Conservation (phyloP, 2,113 vertebrate genomes). For the Alligator sinensis region DNA sequence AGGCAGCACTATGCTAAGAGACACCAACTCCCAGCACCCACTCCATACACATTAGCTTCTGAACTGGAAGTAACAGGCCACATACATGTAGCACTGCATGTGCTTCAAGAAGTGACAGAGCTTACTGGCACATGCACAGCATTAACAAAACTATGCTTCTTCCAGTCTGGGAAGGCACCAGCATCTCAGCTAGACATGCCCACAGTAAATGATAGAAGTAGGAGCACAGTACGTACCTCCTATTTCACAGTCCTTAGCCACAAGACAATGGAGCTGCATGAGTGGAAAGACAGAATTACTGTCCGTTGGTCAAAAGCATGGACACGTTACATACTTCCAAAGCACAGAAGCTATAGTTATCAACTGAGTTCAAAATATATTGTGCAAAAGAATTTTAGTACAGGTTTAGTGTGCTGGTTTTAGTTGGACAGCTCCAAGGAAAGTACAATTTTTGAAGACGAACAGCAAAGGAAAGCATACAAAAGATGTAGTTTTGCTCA, state of each 20-base stretch:
- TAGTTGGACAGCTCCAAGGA: accelerated
- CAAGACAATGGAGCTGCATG: background rate
- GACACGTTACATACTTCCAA: no score
- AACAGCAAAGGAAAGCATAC: background rate
- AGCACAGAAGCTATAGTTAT: background rate
- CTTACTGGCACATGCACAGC: no score
- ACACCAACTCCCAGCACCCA: no score
- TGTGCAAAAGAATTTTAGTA: background rate
- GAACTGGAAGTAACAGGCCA: no score
- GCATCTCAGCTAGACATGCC: no score
- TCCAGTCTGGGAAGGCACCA: no score
- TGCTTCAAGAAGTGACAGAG: no score
- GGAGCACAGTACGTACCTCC: background rate
- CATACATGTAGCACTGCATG: no score
- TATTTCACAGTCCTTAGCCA: background rate
- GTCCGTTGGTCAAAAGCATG: background rate
- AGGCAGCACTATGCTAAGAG: background rate
- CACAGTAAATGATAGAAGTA: background rate
- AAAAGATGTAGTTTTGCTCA: background rate
- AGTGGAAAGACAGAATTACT: background rate
- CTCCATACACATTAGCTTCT: no score
- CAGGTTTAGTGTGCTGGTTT: background rate
- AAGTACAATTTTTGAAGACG: background rate
- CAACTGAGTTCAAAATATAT: background rate
- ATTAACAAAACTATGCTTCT: no score